phyloP scores from a whole-genome alignment of 2,888 invertebrate species.

The Agonum fuliginosum region DNA sequence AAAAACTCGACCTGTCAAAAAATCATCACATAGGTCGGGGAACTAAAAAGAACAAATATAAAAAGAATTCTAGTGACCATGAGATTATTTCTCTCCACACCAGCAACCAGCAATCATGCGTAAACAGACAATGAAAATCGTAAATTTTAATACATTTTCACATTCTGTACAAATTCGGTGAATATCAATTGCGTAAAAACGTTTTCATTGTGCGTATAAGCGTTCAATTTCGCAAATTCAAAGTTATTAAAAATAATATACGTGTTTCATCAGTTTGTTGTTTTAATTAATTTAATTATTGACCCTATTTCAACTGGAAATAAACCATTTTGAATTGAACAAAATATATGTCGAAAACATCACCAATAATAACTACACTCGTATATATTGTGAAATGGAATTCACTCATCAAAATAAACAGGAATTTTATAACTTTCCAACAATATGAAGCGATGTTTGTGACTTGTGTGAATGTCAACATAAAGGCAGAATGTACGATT shows the following conservation, averaged over 20 bases:
- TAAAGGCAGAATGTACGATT: neutral
- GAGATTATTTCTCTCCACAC: too few relatives aligned
- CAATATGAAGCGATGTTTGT: neutral
- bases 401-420: neutral
- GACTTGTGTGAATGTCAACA: neutral
- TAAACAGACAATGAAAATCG: too few relatives aligned
- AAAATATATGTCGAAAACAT: conserved; percentile 17
- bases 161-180: too few relatives aligned
- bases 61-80: too few relatives aligned
- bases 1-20: too few relatives aligned
- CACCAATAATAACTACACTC: conserved; percentile 6
- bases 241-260: conserved; percentile 17
- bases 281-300: conserved; percentile 17
- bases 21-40: too few relatives aligned
- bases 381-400: neutral
- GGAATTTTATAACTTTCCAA: neutral
- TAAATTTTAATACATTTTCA: too few relatives aligned
- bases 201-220: neutral
- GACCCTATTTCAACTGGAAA: neutral
- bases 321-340: neutral
- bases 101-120: too few relatives aligned
- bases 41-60: too few relatives aligned
- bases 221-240: neutral
- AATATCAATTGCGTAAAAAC: too few relatives aligned
- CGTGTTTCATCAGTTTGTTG: neutral